Evolutionary conservation across 2,888 invertebrate species (phyloP).

Genomic region (Pyrochroa serraticornis): DNA sequence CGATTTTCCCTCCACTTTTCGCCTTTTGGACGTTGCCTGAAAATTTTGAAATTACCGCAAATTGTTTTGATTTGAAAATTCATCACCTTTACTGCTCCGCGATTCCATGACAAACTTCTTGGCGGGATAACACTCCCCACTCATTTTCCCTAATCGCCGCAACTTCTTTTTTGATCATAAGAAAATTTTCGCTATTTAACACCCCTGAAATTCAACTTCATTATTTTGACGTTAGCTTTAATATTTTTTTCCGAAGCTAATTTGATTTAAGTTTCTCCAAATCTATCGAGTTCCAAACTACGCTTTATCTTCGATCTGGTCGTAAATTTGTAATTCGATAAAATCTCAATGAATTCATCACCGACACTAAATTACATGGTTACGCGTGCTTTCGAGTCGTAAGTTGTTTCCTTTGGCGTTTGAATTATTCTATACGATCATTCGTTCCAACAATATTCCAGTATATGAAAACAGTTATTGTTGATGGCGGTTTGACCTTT

Average conservation of each 20-base stretch:
- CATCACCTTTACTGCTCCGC: too few species aligned
- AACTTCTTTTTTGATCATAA: constrained; percentile 2
- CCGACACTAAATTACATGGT: background rate
- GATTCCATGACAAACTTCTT: constrained; percentile 1
- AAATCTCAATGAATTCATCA: background rate
- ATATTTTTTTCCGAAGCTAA: too few species aligned
- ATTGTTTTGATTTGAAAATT: too few species aligned
- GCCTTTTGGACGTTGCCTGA: background rate
- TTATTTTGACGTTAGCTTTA: constrained; percentile 1
- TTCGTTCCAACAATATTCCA: too few species aligned
- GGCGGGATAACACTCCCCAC: constrained; percentile 16
- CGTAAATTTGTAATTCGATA: background rate
- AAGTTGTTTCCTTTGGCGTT: background rate
- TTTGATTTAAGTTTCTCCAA: background rate
- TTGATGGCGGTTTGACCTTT: too few species aligned
- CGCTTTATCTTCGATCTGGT: background rate
- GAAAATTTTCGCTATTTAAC: constrained; percentile 5
- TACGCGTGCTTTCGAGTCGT: background rate
- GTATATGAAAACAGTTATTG: too few species aligned
- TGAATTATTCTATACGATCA: too few species aligned
- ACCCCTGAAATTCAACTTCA: constrained; percentile 1
- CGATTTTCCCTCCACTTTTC: background rate
- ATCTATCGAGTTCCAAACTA: background rate
- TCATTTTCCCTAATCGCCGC: constrained; percentile 7
- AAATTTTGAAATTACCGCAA: background rate